Conservation (phyloP, 2,888 invertebrate genomes). For the Adelphocoris suturalis region DNA sequence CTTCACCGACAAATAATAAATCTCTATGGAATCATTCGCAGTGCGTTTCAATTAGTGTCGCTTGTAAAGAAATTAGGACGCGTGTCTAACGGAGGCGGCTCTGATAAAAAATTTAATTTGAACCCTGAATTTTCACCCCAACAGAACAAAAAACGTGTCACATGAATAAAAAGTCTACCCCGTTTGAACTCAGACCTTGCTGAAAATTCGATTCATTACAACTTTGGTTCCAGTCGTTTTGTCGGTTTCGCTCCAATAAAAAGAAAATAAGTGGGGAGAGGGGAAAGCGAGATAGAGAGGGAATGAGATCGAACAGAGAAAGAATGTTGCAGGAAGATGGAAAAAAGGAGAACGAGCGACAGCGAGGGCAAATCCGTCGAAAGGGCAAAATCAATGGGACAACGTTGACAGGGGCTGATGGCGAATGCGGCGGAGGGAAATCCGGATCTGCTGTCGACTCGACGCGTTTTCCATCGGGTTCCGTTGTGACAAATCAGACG, state of each 20-base stretch:
- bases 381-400: slow-evolving; percentile 17
- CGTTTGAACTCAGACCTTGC: neutral
- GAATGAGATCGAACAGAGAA: no score
- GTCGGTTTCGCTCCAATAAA: slow-evolving; percentile 4
- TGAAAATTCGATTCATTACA: slow-evolving; percentile 32
- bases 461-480: slow-evolving; percentile 29
- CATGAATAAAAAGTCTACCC: neutral
- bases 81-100: no score
- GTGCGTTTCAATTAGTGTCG: no score
- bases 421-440: slow-evolving; percentile 17
- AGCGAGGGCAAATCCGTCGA: neutral
- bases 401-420: slow-evolving; percentile 24
- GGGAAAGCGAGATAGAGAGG: neutral
- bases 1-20: no score
- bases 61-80: no score
- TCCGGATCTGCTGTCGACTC: slow-evolving; percentile 14
- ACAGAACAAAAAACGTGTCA: neutral
- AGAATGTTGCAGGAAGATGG: neutral
- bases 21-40: no score
- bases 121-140: neutral
- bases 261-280: neutral
- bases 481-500: neutral
- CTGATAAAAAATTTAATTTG: no score
- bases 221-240: neutral
- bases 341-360: neutral